phyloP scores from a whole-genome alignment of 2,888 invertebrate genomes.

The Xanthorhoe designata region DNA sequence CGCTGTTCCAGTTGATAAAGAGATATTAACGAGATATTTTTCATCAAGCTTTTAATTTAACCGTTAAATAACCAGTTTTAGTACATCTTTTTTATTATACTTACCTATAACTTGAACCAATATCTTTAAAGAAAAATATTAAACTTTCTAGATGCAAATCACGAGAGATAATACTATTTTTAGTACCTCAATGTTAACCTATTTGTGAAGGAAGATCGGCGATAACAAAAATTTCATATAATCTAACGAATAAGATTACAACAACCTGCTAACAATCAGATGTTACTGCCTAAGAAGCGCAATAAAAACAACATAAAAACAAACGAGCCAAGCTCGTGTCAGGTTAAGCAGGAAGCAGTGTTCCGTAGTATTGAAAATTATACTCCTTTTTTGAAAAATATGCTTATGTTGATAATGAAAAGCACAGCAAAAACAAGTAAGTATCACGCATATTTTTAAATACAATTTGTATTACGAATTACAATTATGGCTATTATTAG shows the following conservation, averaged over 20 bases:
- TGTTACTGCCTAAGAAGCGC: constrained; percentile 31
- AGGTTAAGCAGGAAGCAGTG: constrained; percentile 1
- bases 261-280: constrained; percentile 33
- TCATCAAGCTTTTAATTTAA: no score
- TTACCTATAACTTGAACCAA: no score
- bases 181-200: constrained; percentile 10
- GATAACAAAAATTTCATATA: constrained; percentile 18
- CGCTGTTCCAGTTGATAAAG: no score
- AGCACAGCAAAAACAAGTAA: no score
- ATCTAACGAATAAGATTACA: constrained; percentile 20
- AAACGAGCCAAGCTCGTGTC: constrained; percentile 11
- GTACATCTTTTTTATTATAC: no score
- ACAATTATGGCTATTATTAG: no score
- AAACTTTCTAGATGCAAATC: not conserved
- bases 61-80: no score
- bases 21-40: no score
- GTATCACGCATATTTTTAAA: no score
- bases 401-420: not conserved
- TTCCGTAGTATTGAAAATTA: constrained; percentile 8
- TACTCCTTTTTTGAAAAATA: not conserved
- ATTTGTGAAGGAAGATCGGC: constrained; percentile 27
- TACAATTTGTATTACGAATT: no score
- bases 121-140: not conserved
- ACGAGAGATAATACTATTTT: constrained; percentile 1
- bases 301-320: constrained; percentile 43